These are phyloP conservation scores for Sitta europaea DNA, from an alignment of 2,113 vertebrate species.

Conservation along the genomic window DNA sequence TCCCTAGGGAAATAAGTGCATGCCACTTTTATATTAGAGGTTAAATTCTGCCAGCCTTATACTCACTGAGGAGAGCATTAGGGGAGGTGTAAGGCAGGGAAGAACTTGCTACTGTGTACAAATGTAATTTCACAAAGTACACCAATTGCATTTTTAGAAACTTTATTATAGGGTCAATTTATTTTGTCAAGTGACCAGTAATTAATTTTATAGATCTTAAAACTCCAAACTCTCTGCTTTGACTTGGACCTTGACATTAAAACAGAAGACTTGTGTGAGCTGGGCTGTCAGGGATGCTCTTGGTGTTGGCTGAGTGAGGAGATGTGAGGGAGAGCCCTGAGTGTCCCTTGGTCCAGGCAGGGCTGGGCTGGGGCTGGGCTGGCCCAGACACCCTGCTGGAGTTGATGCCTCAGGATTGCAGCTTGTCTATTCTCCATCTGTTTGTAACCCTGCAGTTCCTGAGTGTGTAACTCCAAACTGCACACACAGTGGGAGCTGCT, in stretches of 20 bases:
- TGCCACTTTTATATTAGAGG: neutral
- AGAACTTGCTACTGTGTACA: neutral
- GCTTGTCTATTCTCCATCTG: fast-evolving
- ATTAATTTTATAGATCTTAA: neutral
- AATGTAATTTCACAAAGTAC: neutral
- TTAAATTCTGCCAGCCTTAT: neutral
- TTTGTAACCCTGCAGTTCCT: neutral
- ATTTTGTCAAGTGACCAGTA: neutral
- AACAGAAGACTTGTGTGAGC: fast-evolving
- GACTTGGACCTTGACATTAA: neutral
- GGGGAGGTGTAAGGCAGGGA: neutral
- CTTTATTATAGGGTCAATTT: neutral
- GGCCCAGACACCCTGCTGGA: neutral
- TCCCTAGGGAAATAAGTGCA: neutral
- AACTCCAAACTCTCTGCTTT: neutral
- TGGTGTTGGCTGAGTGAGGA: neutral
- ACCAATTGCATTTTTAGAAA: neutral
- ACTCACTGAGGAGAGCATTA: neutral
- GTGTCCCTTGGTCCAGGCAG: neutral
- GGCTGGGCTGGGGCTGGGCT: fast-evolving
- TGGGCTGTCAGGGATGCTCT: neutral
- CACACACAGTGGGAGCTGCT: neutral
- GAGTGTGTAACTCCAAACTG: neutral
- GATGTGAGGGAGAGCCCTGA: neutral
- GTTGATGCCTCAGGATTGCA: neutral